phyloP scores from a whole-genome alignment of 2,888 invertebrate genomes.

The Amblyjoppa fuscipennis region DNA sequence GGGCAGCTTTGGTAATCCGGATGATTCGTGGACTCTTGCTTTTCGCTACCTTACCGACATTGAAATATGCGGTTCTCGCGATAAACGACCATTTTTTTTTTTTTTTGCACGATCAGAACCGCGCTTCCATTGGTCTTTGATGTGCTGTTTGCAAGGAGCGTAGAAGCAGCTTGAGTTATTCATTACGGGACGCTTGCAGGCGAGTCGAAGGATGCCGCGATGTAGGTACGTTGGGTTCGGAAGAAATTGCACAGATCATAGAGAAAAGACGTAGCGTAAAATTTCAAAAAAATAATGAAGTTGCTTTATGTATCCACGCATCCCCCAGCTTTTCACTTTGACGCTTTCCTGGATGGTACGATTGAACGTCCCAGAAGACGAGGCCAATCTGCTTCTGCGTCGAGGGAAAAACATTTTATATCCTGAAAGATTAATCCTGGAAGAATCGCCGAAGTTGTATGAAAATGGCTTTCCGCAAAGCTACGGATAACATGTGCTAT shows the following conservation, averaged over 20 bases:
- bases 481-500: too few relatives aligned
- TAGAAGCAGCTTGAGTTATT: not conserved
- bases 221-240: not conserved
- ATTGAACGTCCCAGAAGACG: not conserved
- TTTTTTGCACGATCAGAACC: too few relatives aligned
- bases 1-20: not conserved
- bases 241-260: constrained; percentile 33
- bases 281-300: constrained; percentile 10
- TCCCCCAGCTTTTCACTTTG: constrained; percentile 6
- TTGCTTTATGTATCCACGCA: not conserved
- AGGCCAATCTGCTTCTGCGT: not conserved
- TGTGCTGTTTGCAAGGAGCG: not conserved
- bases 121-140: not conserved
- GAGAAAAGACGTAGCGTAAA: constrained; percentile 21
- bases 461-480: too few relatives aligned
- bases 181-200: not conserved
- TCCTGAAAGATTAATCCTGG: not conserved
- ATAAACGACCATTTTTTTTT: too few relatives aligned
- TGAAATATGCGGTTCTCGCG: not conserved
- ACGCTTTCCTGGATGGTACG: not conserved
- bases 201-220: not conserved
- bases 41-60: not conserved
- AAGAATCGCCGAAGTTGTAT: not conserved
- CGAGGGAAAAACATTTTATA: not conserved
- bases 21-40: not conserved